Conservation (phyloP, 2,113 vertebrate species). For the Leucoraja erinaceus region DNA sequence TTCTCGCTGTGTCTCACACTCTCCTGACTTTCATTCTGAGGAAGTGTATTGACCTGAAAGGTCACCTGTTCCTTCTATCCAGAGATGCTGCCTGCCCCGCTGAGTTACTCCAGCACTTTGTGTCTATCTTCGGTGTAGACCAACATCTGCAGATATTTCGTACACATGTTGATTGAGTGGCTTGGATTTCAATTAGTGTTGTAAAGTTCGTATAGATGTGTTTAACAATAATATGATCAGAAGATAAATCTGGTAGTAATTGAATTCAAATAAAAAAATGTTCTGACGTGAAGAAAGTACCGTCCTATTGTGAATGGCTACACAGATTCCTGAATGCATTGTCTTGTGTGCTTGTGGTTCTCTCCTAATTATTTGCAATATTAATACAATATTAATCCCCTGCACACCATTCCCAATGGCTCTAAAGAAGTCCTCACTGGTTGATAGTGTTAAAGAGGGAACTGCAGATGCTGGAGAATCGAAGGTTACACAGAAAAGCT, state of each 20-base stretch:
- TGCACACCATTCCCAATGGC: not conserved
- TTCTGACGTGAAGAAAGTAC: not conserved
- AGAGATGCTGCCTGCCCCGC: no score
- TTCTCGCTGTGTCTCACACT: no score
- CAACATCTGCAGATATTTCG: no score
- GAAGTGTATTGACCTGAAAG: no score
- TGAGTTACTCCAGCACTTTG: no score
- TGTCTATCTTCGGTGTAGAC: no score
- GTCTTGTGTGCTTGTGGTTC: not conserved
- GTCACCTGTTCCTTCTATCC: no score
- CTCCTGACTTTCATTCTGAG: no score
- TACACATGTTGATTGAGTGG: not conserved
- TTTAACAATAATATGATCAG: not conserved
- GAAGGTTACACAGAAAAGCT: no score
- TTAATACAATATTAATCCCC: not conserved
- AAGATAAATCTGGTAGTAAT: not conserved
- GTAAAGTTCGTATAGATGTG: not conserved
- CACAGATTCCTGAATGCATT: conserved; percentile 8
- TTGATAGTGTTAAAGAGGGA: no score
- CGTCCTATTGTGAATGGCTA: not conserved
- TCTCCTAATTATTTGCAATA: not conserved
- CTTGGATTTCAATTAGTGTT: not conserved
- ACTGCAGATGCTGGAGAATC: no score
- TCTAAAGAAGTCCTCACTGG: not conserved
- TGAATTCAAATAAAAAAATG: not conserved